Percentiles rank a stretch among this genome's conserved stretches.
Evolutionary conservation across 2,797 vertebrate species (phyloP).

Genomic region (Argya squamiceps): DNA sequence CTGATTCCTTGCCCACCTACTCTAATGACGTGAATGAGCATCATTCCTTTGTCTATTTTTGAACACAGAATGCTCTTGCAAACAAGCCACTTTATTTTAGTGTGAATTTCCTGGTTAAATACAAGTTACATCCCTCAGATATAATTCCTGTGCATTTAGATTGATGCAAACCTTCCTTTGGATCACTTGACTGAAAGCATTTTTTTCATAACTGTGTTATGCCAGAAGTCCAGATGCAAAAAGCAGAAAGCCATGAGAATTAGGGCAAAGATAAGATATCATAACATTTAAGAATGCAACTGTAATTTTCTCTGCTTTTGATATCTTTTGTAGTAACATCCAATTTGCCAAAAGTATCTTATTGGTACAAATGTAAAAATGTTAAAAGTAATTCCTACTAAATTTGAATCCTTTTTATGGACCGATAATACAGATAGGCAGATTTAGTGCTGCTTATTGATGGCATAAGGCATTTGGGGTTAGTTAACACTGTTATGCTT

Average conservation of each 20-base stretch:
- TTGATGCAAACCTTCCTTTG: neutral
- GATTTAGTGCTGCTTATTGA: neutral
- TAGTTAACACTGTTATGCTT: neutral
- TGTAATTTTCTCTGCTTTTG: neutral
- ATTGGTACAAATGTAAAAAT: neutral
- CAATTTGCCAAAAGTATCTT: neutral
- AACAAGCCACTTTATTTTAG: conserved; percentile 14
- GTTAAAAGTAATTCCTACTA: neutral
- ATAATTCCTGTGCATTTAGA: neutral
- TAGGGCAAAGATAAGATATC: conserved; percentile 25
- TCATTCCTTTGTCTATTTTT: conserved; percentile 12
- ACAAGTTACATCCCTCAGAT: neutral
- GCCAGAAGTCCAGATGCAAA: conserved; percentile 23
- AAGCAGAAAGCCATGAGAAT: conserved; percentile 16
- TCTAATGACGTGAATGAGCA: neutral
- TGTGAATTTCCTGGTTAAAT: conserved; percentile 40
- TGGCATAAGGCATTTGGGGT: neutral
- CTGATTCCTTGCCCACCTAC: neutral
- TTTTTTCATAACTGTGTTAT: conserved; percentile 17
- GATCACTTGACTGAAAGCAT: neutral
- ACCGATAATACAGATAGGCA: neutral
- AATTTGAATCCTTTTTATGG: neutral
- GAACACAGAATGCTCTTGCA: neutral
- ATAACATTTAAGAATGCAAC: neutral
- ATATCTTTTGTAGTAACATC: neutral